Base-by-base conservation (phyloP, 2,113 vertebrate species). In the Corydoras sp. region DNA sequence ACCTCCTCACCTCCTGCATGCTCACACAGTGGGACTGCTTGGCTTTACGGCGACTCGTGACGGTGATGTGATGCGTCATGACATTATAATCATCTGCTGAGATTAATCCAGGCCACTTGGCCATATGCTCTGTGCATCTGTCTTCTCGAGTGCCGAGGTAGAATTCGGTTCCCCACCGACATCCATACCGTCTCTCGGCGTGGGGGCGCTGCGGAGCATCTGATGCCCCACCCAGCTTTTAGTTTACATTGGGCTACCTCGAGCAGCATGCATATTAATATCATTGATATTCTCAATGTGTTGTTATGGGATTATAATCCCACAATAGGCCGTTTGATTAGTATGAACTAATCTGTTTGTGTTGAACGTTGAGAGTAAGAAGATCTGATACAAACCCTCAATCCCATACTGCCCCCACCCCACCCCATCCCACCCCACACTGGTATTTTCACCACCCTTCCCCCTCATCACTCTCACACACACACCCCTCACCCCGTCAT, bases 71-170 rank as follows among this genome's bases (percentile, higher is more conserved):
- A 73, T 70, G 55, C 48, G 53, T 59, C 63, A 35, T 68, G 78
- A 72, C 68, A 30, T 15, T 14, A 58, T 53, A 30, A 69, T 18
- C 61, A 50, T 58, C 71, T 50, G 65, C 30, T 73, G 73, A 32
- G 75, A 68, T 24, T 61, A 72, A 56, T 65, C 62, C 65, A 58
- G 67, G 35, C 69, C 54, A 51, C 11, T 73, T 53, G 43, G 53
- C 79, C 79, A 80, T 80, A 80, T 80, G 79, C 69, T 62, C 35
- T 54, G 62, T 29, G 66, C 76, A 75, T 77, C 75, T 77, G 79
- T 67, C 66, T 75, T 77, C 72, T 53, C 54, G 69, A 63, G 56
- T 65, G 62, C 58, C 69, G 62, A 66, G 61, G 61, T 62, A 53
- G 72, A 73, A 66, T 29, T 18, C 43, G 65, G 62, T 62, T 60